These are phyloP conservation scores for Mimas tiliae DNA, from an alignment of 2,888 invertebrate genomes.

Conservation along the genomic window DNA sequence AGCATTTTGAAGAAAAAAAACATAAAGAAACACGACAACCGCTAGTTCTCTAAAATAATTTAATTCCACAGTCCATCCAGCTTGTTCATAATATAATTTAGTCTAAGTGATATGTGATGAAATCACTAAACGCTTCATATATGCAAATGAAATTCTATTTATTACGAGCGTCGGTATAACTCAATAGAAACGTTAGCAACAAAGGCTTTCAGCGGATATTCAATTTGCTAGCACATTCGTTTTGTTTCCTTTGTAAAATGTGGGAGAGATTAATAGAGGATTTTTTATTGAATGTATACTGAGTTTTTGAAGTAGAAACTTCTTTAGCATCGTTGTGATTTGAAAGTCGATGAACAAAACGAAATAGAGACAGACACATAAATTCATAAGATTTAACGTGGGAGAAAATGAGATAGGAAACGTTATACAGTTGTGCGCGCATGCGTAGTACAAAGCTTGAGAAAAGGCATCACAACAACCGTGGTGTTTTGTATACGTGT, in stretches of 20 bases:
- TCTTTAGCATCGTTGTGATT: not conserved
- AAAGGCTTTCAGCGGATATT: not conserved
- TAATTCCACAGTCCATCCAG: slow-evolving; percentile 1
- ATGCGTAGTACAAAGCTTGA: too few species aligned
- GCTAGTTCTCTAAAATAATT: not conserved
- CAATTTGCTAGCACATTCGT: not conserved
- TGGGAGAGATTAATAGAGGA: not conserved
- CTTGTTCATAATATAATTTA: not conserved
- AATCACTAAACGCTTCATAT: not conserved
- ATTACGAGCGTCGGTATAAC: not conserved
- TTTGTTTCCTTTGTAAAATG: not conserved
- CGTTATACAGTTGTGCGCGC: too few species aligned
- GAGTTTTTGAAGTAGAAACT: too few species aligned
- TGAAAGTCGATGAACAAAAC: too few species aligned
- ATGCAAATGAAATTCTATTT: slow-evolving; percentile 6
- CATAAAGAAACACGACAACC: too few species aligned
- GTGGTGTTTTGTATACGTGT: too few species aligned
- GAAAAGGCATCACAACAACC: too few species aligned
- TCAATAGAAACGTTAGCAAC: not conserved
- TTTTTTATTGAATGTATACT: too few species aligned
- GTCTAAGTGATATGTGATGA: not conserved
- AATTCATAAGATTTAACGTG: too few species aligned
- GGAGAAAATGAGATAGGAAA: too few species aligned
- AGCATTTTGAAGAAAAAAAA: too few species aligned
- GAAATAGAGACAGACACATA: too few species aligned